Evolutionary conservation across 2,888 invertebrate genomes (phyloP).

Genomic region (Polietes domitor): DNA sequence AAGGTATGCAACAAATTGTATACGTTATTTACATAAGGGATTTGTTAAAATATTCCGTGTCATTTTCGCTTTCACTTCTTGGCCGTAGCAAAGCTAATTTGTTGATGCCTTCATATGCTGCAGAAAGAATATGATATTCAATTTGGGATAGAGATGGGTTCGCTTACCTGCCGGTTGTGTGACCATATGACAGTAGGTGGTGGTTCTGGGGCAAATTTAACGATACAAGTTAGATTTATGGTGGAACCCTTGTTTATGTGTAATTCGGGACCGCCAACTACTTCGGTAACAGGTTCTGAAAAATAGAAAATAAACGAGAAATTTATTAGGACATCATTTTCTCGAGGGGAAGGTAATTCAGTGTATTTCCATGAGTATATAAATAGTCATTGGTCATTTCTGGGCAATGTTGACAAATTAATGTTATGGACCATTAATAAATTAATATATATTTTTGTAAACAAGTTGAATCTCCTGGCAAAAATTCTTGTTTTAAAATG

Average conservation of each 20-base stretch:
- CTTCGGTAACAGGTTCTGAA: slow-evolving; percentile 90
- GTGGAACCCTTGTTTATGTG: slow-evolving; percentile 94
- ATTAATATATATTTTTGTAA: no score
- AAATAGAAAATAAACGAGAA: slow-evolving; percentile 41
- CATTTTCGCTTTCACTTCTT: neutral
- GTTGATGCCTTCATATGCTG: neutral
- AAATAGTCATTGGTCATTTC: no score
- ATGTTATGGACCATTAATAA: no score
- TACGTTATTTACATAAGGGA: slow-evolving; percentile 1
- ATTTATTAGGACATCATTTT: neutral
- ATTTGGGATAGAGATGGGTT: neutral
- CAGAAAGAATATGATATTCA: neutral
- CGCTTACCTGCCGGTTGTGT: slow-evolving; percentile 85
- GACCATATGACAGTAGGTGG: slow-evolving; percentile 92
- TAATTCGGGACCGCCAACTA: slow-evolving; percentile 90
- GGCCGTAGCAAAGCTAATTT: neutral
- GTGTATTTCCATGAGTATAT: no score
- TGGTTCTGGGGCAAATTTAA: slow-evolving; percentile 91
- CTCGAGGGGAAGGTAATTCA: neutral
- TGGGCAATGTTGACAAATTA: no score
- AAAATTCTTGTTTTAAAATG: no score
- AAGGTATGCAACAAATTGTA: slow-evolving; percentile 32
- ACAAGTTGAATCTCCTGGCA: no score
- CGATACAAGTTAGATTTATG: slow-evolving; percentile 93
- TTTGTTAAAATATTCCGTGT: neutral